Base-by-base conservation (phyloP, 2,797 vertebrate species). In the Rallus crepitans region DNA sequence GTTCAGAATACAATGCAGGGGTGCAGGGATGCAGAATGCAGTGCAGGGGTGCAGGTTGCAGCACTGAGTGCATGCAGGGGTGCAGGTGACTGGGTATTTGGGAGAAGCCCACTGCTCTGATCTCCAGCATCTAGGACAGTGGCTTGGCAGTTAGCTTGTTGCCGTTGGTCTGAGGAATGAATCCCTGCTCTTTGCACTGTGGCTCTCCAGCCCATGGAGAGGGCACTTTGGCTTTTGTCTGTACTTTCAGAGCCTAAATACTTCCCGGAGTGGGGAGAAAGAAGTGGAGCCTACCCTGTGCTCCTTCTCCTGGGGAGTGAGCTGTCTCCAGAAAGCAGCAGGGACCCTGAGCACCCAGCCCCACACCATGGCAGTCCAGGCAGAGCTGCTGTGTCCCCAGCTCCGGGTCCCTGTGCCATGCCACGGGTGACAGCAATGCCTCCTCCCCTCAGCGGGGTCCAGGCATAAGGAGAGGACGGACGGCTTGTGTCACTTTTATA, bases 341-440 rank as follows among this genome's bases (percentile, higher is more conserved):
- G 39, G 52, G 47, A 25, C 28, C 10, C 31, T 6, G 15, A 56
- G 18, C 33, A 28, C 25, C 2, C 3, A 30, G 4, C 6, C 28
- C 5, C 28, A 4, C 6, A 5, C 37, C 31, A 6, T 10, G 45
- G 55, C 63, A 45, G 64, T 7, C 16, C 16, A 6, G 39, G 40
- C 40, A 42, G 40, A 42, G 40, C 40, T 42, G 28, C 21, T 33
- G 27, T 4, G 39, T 45, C 55, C 60, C 25, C 47, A 37, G 57
- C 14, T 5, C 39, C 4, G 1, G 3, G 27, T 47, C 42, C 56
- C 57, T 16, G 25, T 12, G n/a, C 73, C 37, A 6, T 12, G 64
- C 42, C n/a, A 10, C 1, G 14, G n/a, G 14, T 12, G n/a, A 16
- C 3, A 42, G 16, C 14, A 30, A 19, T 2, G 23, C 8, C 30